Base-by-base conservation (phyloP, 92 coral and sea anemone species). In the Micromussa lordhowensis region DNA sequence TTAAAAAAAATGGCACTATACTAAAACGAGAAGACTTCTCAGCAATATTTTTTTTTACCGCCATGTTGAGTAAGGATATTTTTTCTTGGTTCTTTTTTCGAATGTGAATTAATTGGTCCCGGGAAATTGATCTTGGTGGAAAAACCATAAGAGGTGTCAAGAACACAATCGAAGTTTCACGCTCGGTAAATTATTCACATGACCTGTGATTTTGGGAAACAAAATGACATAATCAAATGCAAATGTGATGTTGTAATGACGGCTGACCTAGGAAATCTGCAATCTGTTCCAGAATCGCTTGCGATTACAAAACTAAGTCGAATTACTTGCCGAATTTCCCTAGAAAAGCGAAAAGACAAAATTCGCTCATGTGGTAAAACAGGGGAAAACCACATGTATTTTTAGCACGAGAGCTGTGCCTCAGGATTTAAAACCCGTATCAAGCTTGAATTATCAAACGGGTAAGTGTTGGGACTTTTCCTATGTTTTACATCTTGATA, bases 191-290 rank as follows among this genome's bases (percentile, higher is more conserved):
- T 94, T 81, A 96, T 92, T 96, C 91, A 80, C 81, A 89, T 82
- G 90, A 98, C 98, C 99, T 86, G 99, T 84, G 88, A 64, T 64
- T 85, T 86, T 74, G 88, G 82, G 91, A 84, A 71, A 32, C 90
- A 87, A 78, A 77, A 98, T 98, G 97, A 98, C 93, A 94, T 98
- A 93, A 98, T 96, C 98, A 93, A 81, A 96, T 98, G 96, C 96
- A 90, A 94, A 91, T 87, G 96, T 89, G 91, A 96, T 98, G 98
- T 90, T 90, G 99, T 98, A 96, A 98, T 96, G 92, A 72, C 58
- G 81, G 88, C 95, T 96, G 92, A 90, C 81, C 92, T 89, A 90
- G 96, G 93, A 91, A 91, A 90, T 90, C 90, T 89, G 96, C 88
- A 91, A 93, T 91, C 80, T 84, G 82, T 34, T 82, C 89, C 86